These are phyloP conservation scores for Metacarcinus magister DNA, from an alignment of 2,888 invertebrate genomes.

Conservation along the genomic window DNA sequence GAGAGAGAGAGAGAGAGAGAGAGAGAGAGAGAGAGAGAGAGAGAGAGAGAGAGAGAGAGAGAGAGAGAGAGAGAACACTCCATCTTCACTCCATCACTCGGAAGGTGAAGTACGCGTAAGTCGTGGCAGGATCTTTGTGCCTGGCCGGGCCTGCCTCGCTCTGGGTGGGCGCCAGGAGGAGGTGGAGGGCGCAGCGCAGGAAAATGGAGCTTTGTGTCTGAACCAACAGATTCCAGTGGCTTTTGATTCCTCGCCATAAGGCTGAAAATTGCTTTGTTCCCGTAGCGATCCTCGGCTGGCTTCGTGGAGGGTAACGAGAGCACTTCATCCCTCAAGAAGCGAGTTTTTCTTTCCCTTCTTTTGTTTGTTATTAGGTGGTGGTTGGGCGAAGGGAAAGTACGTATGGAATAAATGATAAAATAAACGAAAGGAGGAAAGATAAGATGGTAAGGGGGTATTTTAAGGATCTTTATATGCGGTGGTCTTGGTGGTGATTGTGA, in stretches of 20 bases:
- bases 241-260: slow-evolving; percentile 65
- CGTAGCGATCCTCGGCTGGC: not conserved
- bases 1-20: not conserved
- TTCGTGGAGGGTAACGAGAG: not conserved
- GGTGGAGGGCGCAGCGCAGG: slow-evolving; percentile 48
- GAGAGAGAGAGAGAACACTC: not conserved
- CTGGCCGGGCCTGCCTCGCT: not conserved
- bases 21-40: slow-evolving; percentile 20
- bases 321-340: not conserved
- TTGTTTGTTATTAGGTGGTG: not conserved
- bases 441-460: not conserved
- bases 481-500: not conserved
- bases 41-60: slow-evolving; percentile 59
- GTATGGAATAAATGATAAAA: not conserved
- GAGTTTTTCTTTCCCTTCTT: not conserved
- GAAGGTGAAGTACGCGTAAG: not conserved
- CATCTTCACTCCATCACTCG: not conserved
- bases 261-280: slow-evolving; percentile 61
- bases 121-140: slow-evolving; percentile 22
- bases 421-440: not conserved
- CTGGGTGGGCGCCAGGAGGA: slow-evolving; percentile 51
- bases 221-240: slow-evolving; percentile 62
- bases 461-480: not conserved
- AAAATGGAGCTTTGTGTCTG: slow-evolving; percentile 65
- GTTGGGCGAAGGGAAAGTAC: not conserved